Conservation (phyloP, 2,888 invertebrate species). For the Heliconius sara region DNA sequence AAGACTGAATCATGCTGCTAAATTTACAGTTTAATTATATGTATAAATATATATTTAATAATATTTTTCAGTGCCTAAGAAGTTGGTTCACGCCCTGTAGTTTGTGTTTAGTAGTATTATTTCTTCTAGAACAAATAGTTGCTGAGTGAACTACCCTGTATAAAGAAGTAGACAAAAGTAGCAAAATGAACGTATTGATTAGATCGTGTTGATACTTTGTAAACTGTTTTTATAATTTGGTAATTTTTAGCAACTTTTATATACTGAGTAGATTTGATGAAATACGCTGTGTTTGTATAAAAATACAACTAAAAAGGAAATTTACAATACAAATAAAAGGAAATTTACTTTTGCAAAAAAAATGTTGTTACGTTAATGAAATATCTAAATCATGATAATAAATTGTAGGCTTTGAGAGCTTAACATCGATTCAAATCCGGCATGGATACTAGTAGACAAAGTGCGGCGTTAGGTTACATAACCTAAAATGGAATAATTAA, state of each 20-base stretch:
- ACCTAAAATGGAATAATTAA: not conserved
- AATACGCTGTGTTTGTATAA: slow-evolving; percentile 50
- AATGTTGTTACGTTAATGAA: not conserved
- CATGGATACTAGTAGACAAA: not conserved
- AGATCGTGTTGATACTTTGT: slow-evolving; percentile 61
- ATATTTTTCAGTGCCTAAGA: slow-evolving; percentile 23
- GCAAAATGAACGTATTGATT: slow-evolving; percentile 44
- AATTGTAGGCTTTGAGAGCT: not conserved
- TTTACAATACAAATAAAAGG: not conserved
- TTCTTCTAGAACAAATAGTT: slow-evolving; percentile 12
- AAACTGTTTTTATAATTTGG: slow-evolving; percentile 63
- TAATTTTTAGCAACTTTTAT: slow-evolving; percentile 63
- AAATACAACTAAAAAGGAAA: not conserved
- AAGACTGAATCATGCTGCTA: slow-evolving; percentile 38
- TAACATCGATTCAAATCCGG: too few relatives aligned
- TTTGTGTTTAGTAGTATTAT: not conserved
- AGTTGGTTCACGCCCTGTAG: not conserved
- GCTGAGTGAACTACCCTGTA: slow-evolving; percentile 12
- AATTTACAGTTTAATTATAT: slow-evolving; percentile 22
- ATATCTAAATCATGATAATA: not conserved
- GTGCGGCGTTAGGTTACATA: not conserved
- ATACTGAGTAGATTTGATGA: slow-evolving; percentile 48
- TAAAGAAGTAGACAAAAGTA: slow-evolving; percentile 31
- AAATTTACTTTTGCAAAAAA: not conserved
- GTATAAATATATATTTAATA: slow-evolving; percentile 1